Evolutionary conservation across 2,113 vertebrate species (phyloP).

Genomic region (Carassius carassius): DNA sequence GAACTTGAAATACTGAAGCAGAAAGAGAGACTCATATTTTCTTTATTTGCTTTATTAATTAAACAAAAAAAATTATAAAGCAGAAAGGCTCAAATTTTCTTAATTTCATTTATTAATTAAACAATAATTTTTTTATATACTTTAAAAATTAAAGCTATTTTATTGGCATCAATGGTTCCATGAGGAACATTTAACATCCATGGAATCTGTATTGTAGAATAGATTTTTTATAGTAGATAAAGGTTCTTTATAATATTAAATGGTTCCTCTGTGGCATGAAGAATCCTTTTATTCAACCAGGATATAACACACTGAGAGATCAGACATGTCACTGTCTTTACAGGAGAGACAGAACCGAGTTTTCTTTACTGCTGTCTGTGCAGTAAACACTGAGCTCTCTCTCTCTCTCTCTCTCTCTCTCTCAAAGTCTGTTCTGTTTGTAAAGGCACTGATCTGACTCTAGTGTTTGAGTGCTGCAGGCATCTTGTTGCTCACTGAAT

Average conservation of each 20-base stretch:
- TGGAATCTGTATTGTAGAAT: neutral
- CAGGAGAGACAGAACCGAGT: neutral
- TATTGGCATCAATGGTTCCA: neutral
- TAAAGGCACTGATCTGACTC: neutral
- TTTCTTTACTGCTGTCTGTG: neutral
- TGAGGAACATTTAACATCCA: neutral
- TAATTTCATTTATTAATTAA: no score
- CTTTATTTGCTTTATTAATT: no score
- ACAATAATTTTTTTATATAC: no score
- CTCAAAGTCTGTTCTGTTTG: neutral
- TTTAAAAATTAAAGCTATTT: neutral
- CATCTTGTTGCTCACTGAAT: neutral
- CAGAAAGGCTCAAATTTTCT: no score
- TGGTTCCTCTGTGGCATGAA: neutral
- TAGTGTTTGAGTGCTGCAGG: neutral
- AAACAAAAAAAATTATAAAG: no score
- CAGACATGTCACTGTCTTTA: neutral
- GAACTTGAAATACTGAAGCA: no score
- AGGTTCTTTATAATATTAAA: no score
- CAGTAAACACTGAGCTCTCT: neutral
- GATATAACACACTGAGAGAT: neutral
- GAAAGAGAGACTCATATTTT: no score
- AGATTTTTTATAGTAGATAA: neutral
- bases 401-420: neutral
- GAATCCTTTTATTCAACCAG: neutral